These are phyloP conservation scores for Drosophila baimaii DNA, from an alignment of 1,140 invertebrate species.

Conservation along the genomic window DNA sequence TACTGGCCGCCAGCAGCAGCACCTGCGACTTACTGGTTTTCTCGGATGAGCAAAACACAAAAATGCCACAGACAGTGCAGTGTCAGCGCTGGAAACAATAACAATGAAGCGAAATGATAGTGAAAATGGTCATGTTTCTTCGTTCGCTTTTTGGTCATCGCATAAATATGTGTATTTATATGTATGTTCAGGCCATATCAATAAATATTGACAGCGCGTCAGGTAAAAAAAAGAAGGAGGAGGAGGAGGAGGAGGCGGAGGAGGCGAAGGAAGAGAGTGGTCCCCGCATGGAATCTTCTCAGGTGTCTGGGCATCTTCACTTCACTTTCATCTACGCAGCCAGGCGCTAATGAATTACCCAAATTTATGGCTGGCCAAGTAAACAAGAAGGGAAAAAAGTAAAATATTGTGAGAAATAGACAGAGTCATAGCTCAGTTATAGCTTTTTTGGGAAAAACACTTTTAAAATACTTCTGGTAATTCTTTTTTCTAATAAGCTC, in stretches of 20 bases:
- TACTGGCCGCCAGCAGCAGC: slow-evolving; percentile 56
- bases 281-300: slow-evolving; percentile 41
- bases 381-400: slow-evolving; percentile 11
- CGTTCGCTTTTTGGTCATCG: slow-evolving; percentile 72
- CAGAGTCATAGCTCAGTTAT: background rate
- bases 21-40: slow-evolving; percentile 65
- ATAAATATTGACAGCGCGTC: slow-evolving; percentile 53
- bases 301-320: slow-evolving; percentile 34
- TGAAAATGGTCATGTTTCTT: slow-evolving; percentile 75
- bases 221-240: background rate
- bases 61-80: slow-evolving; percentile 42
- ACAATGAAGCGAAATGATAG: slow-evolving; percentile 79
- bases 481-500: background rate
- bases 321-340: slow-evolving; percentile 49
- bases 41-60: slow-evolving; percentile 47
- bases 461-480: background rate
- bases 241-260: background rate
- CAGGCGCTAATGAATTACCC: slow-evolving; percentile 56
- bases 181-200: slow-evolving; percentile 30
- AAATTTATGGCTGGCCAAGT: slow-evolving; percentile 32
- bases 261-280: background rate
- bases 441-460: background rate
- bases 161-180: slow-evolving; percentile 60
- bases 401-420: background rate
- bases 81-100: slow-evolving; percentile 56